Conservation (phyloP, 1,140 invertebrate genomes). For the Notospermus geniculatus region DNA sequence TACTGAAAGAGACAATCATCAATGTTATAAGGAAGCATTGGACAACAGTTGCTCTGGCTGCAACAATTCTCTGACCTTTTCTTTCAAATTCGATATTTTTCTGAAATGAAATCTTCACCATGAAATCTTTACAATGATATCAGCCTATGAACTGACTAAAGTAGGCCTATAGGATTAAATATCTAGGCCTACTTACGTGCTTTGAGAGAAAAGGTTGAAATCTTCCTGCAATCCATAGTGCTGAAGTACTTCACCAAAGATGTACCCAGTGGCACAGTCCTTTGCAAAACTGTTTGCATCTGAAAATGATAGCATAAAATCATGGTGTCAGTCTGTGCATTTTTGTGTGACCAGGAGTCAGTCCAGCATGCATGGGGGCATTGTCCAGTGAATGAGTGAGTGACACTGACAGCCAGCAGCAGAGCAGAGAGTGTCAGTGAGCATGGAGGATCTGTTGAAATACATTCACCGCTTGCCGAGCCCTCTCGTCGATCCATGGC, state of each 20-base stretch:
- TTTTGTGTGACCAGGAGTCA: not conserved
- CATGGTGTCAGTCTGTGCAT: not conserved
- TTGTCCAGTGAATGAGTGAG: not conserved
- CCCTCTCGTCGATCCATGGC: not conserved
- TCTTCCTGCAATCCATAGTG: slow-evolving; percentile 56
- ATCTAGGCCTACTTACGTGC: slow-evolving; percentile 46
- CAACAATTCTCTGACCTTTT: not conserved
- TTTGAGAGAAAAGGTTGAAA: slow-evolving; percentile 56
- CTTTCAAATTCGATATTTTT: not conserved
- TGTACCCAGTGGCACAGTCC: slow-evolving; percentile 54
- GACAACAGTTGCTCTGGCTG: not conserved
- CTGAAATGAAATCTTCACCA: too few species aligned
- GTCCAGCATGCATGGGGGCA: not conserved
- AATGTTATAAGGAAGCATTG: not conserved
- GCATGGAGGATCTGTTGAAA: not conserved
- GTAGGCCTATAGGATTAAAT: not conserved
- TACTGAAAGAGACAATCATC: slow-evolving; percentile 37
- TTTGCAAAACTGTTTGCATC: slow-evolving; percentile 45
- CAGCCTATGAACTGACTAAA: slow-evolving; percentile 3
- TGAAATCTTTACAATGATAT: too few species aligned
- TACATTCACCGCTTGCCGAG: not conserved
- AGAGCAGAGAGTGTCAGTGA: too few species aligned
- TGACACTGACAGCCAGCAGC: not conserved
- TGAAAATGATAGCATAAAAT: slow-evolving; percentile 32
- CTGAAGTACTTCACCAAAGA: slow-evolving; percentile 54